phyloP scores from a whole-genome alignment of 2,888 invertebrate species.

The Diaphora mendica region DNA sequence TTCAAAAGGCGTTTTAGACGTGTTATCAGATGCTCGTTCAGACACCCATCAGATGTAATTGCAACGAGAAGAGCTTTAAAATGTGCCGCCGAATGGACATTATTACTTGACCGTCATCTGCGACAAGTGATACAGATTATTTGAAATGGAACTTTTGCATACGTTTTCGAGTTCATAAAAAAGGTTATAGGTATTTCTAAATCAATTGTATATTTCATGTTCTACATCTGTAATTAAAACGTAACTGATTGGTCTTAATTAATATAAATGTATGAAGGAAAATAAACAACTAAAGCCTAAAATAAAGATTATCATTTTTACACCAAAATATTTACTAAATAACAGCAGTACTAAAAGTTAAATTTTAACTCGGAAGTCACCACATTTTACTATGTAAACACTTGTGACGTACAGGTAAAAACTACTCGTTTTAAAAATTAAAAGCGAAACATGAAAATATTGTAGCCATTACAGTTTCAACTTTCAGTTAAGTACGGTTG shows the following conservation, averaged over 20 bases:
- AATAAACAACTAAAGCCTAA: too few species aligned
- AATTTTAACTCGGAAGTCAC: neutral
- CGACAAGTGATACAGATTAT: constrained; percentile 20
- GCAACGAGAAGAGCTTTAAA: constrained; percentile 71
- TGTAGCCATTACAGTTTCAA: too few species aligned
- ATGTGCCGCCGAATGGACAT: constrained; percentile 69
- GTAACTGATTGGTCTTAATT: neutral
- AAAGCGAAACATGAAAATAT: too few species aligned
- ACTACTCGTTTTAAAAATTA: too few species aligned
- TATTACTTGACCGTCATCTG: constrained; percentile 41
- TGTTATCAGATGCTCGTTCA: constrained; percentile 78
- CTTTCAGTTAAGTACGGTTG: too few species aligned
- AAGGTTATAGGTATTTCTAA: neutral
- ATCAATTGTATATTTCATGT: neutral
- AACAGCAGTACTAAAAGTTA: neutral
- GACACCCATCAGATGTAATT: constrained; percentile 81
- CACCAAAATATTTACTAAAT: neutral
- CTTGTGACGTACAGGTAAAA: too few species aligned
- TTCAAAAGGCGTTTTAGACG: constrained; percentile 70
- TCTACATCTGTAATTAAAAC: neutral
- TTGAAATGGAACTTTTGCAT: constrained; percentile 12
- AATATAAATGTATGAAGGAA: neutral
- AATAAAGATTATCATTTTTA: neutral
- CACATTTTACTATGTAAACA: too few species aligned
- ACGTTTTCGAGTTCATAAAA: neutral